Percentiles rank a stretch among this genome's conserved stretches.
Evolutionary conservation across 2,113 vertebrate genomes (phyloP).

Genomic region (Phylloscopus trochilus): DNA sequence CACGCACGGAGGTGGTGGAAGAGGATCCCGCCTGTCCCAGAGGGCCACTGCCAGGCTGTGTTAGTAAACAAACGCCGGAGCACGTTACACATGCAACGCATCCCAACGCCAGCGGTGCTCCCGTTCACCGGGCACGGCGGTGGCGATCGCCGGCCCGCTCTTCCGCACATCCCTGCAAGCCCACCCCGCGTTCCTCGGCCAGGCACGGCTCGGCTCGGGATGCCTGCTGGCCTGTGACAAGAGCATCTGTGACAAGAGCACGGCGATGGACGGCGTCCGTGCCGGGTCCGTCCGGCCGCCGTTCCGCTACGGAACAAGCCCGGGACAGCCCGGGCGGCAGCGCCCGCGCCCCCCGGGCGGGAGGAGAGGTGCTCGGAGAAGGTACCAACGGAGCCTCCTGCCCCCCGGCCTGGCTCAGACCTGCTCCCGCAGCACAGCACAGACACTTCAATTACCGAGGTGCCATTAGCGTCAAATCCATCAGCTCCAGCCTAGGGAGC

Average conservation of each 20-base stretch:
- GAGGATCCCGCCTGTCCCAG: not conserved
- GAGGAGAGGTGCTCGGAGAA: not conserved
- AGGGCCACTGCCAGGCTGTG: not conserved
- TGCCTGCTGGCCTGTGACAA: rapidly evolving
- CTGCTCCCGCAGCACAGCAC: not conserved
- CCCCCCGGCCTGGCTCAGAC: not conserved
- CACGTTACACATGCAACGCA: not conserved
- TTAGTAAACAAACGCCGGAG: slow-evolving; percentile 34
- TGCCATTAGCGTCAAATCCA: slow-evolving; percentile 7
- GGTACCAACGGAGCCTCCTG: not conserved
- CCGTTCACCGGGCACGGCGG: not conserved
- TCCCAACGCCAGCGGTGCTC: not conserved
- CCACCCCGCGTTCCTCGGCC: not conserved
- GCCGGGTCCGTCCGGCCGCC: not conserved
- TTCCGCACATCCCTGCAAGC: rapidly evolving
- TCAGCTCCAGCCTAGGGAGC: not conserved
- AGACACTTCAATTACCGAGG: not conserved
- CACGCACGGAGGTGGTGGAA: not conserved
- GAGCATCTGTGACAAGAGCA: not conserved
- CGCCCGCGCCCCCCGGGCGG: not conserved
- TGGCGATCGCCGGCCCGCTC: not conserved
- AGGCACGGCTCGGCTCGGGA: not conserved
- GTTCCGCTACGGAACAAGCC: rapidly evolving
- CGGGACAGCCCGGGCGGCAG: not conserved
- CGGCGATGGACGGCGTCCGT: rapidly evolving